Conservation (phyloP, 2,888 invertebrate species). For the Achlya flavicornis region DNA sequence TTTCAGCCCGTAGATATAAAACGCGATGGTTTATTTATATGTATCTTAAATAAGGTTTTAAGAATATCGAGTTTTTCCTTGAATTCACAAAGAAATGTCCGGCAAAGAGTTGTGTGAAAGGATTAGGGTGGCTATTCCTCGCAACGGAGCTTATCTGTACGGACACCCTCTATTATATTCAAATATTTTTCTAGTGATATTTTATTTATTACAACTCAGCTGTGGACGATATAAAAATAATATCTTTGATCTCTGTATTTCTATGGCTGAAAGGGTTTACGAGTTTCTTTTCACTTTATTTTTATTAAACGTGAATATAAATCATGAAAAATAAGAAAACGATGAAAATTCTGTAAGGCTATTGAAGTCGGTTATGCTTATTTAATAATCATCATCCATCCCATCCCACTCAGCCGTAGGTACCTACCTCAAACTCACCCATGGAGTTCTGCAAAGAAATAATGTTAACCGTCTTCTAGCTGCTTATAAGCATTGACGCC, state of each 20-base stretch:
- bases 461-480: too few relatives aligned
- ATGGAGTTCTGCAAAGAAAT: too few relatives aligned
- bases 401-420: too few relatives aligned
- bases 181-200: slow-evolving; percentile 79
- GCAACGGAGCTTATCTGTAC: slow-evolving; percentile 64
- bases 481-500: too few relatives aligned
- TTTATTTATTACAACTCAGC: slow-evolving; percentile 68
- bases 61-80: slow-evolving; percentile 37
- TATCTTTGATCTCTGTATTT: slow-evolving; percentile 69
- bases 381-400: too few relatives aligned
- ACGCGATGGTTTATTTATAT: background rate
- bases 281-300: slow-evolving; percentile 34
- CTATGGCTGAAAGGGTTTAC: slow-evolving; percentile 29
- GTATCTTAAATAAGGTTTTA: slow-evolving; percentile 17
- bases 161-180: slow-evolving; percentile 66
- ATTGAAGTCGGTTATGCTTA: background rate
- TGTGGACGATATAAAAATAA: slow-evolving; percentile 35
- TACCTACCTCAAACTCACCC: too few relatives aligned
- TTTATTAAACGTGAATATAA: slow-evolving; percentile 23
- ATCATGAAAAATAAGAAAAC: slow-evolving; percentile 11
- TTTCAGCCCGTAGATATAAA: background rate
- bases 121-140: slow-evolving; percentile 55
- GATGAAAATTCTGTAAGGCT: background rate
- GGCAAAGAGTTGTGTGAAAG: slow-evolving; percentile 66
- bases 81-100: slow-evolving; percentile 67